Evolutionary conservation across 2,113 vertebrate species (phyloP), one percentile per base, ranked within the genome.

Genomic region (Ptilonorhynchus violaceus): DNA sequence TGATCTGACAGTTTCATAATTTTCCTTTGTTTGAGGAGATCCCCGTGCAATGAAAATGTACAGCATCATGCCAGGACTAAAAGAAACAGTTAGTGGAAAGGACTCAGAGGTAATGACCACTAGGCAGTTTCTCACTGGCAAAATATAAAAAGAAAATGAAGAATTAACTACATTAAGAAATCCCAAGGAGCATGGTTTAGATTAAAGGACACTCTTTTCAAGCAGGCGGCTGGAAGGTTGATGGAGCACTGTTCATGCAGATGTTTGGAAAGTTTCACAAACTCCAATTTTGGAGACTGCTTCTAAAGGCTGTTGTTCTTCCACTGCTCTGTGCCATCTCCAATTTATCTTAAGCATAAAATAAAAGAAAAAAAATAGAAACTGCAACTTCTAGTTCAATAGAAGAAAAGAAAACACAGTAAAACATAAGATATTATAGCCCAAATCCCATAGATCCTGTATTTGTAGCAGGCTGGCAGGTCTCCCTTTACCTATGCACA

Each of bases 301-400:
- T 92, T 95, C 88, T 96, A 97, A 95, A 95, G 41, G 47, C 56
- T 91, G 58, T 25, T 96, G 72, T 62, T 91, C 70, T 93, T 95
- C 31, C 79, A 95, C 49, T 80, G 76, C 39, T 86, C 53, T 66
- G 70, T 44, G 68, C 50, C 72, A 85, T 88, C 74, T 93, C 85
- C 60, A 47, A 66, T 95, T 94, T 87, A 72, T 85, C 66, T 73
- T 39, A 74, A 93, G 37, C 30, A 47, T 31, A 90, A 66, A 47
- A 69, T 0, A 89, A 27, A 17, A 74, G 37, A 94, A 37, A 67
- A 85, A 59, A 30, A 18, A 35, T 2, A 56, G 11, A 59, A 88
- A 73, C 30, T 41, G 87, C 59, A 89, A 28, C 22, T 88, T 55
- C 66, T 73, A 16, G 6, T 58, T 74, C 78, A 92, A 93, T 37